Evolutionary conservation across 1,140 invertebrate species (phyloP), one percentile per base, ranked within the genome.

Genomic region (Scaptomyza graminum): DNA sequence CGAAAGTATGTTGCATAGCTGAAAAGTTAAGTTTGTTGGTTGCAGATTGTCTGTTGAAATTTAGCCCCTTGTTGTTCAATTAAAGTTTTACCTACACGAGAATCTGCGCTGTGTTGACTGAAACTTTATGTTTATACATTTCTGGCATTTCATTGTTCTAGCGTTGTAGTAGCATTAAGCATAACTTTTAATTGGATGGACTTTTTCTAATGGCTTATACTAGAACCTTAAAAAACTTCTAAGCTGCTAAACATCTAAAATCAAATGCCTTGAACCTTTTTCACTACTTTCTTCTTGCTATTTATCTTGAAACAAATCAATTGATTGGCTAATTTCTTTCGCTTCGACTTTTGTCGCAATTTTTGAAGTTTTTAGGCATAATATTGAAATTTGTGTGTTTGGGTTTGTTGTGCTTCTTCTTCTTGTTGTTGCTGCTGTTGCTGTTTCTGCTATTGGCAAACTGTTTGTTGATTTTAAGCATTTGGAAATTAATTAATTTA

Each of bases 401-500:
- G 28, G 5, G 28, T 31, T 31, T 43, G 15, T 7, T 28, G 12
- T 28, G 37, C 37, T 15, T 9, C 11, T 31, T 34, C 22, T 49
- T 47, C 25, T 46, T 54, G 18, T 2, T 39, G 28, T 63, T 63
- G 49, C 34, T 62, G 65, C 7, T 28, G 55, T 60, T 60, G 66
- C 47, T 15, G 46, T 54, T 39, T 8, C 31, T 63, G 64, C 47
- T 52, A 60, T 60, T 87, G 82, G 70, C 70, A 75, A 67, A 65
- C 67, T 85, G 68, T 87, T 87, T 87, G 83, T 87, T 88, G 82
- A 88, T 87, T 87, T 83, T 88, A 88, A 83, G 76, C 79, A 88
- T 88, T 83, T 88, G 84, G 83, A 89, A 88, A 83, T 88, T 89
- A 88, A 88, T 89, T 88, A 88, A 88, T 88, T 88, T 89, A 89